phyloP scores from a whole-genome alignment of 2,888 invertebrate species.

The Blastobasis lacticolella region DNA sequence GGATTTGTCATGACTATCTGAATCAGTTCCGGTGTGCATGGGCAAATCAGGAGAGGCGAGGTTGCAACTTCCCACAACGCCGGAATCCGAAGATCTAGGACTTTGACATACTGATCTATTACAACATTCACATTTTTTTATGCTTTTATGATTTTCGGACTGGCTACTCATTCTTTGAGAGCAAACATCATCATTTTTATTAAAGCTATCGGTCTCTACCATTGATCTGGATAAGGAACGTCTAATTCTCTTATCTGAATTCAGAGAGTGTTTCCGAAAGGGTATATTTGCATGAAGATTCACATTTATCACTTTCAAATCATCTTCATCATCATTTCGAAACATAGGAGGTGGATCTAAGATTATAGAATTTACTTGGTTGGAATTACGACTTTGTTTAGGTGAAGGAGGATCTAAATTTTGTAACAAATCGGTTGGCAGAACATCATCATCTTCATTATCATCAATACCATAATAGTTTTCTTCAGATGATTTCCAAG shows the following conservation, averaged over 20 bases:
- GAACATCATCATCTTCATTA: constrained; percentile 25
- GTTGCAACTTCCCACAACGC: constrained; percentile 88
- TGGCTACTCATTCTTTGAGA: constrained; percentile 62
- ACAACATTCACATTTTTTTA: constrained; percentile 74
- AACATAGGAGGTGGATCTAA: constrained; percentile 77
- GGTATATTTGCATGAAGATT: constrained; percentile 57
- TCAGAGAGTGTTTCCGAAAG: constrained; percentile 72
- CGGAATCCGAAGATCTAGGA: constrained; percentile 86
- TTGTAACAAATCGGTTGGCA: constrained; percentile 38
- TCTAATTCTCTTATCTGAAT: constrained; percentile 74
- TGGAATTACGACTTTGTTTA: constrained; percentile 31
- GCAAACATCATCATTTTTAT: constrained; percentile 38
- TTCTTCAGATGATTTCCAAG: constrained; percentile 64
- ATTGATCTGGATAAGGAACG: constrained; percentile 61
- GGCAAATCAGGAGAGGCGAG: constrained; percentile 81
- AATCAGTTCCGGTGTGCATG: constrained; percentile 52
- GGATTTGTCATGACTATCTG: constrained; percentile 49
- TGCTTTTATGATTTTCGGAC: constrained; percentile 48
- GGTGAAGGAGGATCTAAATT: constrained; percentile 60
- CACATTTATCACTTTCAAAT: constrained; percentile 56
- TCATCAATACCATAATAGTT: constrained; percentile 32
- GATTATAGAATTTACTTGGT: constrained; percentile 48
- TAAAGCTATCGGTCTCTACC: constrained; percentile 54
- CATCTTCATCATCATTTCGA: constrained; percentile 58
- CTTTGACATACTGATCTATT: constrained; percentile 78